Base-by-base conservation (phyloP, 2,888 invertebrate genomes). In the Philereme vetulata region DNA sequence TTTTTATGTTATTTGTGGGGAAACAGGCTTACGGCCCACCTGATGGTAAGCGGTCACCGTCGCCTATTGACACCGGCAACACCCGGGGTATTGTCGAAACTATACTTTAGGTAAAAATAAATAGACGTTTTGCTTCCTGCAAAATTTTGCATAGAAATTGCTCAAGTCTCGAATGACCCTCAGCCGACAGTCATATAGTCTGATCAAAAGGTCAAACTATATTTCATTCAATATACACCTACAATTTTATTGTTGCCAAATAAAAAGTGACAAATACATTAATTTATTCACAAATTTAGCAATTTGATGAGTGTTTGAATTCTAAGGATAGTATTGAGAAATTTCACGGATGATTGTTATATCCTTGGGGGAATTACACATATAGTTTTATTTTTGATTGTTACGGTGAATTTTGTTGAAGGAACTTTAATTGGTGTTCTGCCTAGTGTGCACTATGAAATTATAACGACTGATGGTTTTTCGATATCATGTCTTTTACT, bases 221-320 rank as follows among this genome's bases (percentile, higher is more conserved):
- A 58, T 62, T 46, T 59, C 55, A 59, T 62, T 58, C 58, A 49
- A 58, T 34, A 40, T 52, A 62, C 66, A 62, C 64, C 66, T 60
- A 64, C 64, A 57, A 40, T 55, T 60, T 62, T 57, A 55, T 55
- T 52, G 59, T 66, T 66, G 59, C 66, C 34, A 63, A 61, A 66
- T 54, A 50, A 10, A 11, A 51, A 58, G 38, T 51, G 53, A 57
- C 51, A 62, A 62, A 62, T 52, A 45, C 48, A 36, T 54, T 44
- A 54, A 62, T 48, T 47, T 49, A 58, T 62, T 55, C 42, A 49
- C 7, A 36, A 34, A 9, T 59, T 59, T 58, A 10, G 62, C 48
- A 62, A 58, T 48, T 45, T 53, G 6, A 54, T 51, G 51, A 55
- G 47, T 55, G 34, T 42, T 49, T n/a, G 10, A 46, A 45, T 57